Base-by-base conservation (phyloP, 2,888 invertebrate species). In the Tetragonisca angustula region DNA sequence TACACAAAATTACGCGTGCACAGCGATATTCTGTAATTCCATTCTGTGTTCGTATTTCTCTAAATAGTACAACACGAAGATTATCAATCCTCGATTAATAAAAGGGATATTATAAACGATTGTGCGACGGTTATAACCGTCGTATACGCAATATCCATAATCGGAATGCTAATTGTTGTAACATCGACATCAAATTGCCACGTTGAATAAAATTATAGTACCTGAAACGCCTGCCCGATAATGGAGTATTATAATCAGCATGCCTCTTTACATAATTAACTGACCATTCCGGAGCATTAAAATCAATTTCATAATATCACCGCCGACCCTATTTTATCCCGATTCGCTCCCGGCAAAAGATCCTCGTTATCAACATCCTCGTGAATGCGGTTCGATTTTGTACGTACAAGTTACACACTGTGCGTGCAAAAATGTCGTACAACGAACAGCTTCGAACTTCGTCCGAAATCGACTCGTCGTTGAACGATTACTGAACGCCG, bases 161-260 rank as follows among this genome's bases (percentile, higher is more conserved):
- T 59, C 56, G 56, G n/a, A 59, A 59, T 59, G 56, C n/a, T 59
- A 59, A 59, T 59, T 59, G 56, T 59, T 59, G 56, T n/a, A n/a
- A 52, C 9, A 6, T 27, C 52, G 69, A 52, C 69, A 24, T 21
- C 56, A 59, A 59, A 59, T 59, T n/a, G 56, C 56, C n/a, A 24
- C 56, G 21, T 65, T 65, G 43, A 43, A 24, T 32, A 49, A 67
- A 43, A 49, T 67, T 67, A 21, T 11, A 65, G 32, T 65, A 65
- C 21, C 21, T 65, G 43, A 36, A 65, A 65, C 36, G 56, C 5
- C 43, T 4, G 2, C n/a, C n/a, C n/a, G 56, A n/a, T 59, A 59
- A 59, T 59, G 24, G 17, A 61, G 24, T 50, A n/a, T 24, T 24
- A 50, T 36, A 68, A 49, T 68, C 67, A 64, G 32, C 32, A 32